Conservation (phyloP, 2,888 invertebrate species). For the Oligia strigilis region DNA sequence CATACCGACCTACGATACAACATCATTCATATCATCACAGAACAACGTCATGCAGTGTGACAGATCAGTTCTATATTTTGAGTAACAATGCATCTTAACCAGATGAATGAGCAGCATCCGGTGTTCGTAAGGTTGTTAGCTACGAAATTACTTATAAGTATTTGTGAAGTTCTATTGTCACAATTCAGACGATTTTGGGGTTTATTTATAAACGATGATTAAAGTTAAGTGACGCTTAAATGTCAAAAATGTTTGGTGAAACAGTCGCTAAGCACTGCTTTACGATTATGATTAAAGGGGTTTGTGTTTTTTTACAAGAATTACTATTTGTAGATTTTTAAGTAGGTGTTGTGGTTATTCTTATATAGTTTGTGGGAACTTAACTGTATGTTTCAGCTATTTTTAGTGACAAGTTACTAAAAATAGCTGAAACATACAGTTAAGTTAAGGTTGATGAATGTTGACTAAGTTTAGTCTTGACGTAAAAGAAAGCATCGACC, state of each 20-base stretch:
- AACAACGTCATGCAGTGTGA: slow-evolving; percentile 23
- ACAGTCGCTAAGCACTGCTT: too few relatives aligned
- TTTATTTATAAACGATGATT: too few relatives aligned
- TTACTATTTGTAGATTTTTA: neutral
- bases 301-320: neutral
- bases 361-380: slow-evolving; percentile 11
- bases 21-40: slow-evolving; percentile 1
- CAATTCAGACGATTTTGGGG: neutral
- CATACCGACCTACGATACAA: neutral
- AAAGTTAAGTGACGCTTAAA: too few relatives aligned
- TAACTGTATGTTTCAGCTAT: neutral
- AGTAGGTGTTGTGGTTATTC: neutral
- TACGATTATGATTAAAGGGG: too few relatives aligned
- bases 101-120: slow-evolving; percentile 59
- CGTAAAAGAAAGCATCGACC: neutral
- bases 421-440: too few relatives aligned
- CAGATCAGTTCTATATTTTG: slow-evolving; percentile 47
- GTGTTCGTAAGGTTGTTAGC: slow-evolving; percentile 38
- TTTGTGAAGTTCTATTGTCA: slow-evolving; percentile 10
- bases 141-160: slow-evolving; percentile 3
- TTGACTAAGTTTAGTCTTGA: neutral
- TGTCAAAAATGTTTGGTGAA: too few relatives aligned
- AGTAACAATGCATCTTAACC: slow-evolving; percentile 58
- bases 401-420: too few relatives aligned
- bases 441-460: neutral